These are phyloP conservation scores for Calycopis cecrops DNA, from an alignment of 1,140 invertebrate species.

Conservation along the genomic window DNA sequence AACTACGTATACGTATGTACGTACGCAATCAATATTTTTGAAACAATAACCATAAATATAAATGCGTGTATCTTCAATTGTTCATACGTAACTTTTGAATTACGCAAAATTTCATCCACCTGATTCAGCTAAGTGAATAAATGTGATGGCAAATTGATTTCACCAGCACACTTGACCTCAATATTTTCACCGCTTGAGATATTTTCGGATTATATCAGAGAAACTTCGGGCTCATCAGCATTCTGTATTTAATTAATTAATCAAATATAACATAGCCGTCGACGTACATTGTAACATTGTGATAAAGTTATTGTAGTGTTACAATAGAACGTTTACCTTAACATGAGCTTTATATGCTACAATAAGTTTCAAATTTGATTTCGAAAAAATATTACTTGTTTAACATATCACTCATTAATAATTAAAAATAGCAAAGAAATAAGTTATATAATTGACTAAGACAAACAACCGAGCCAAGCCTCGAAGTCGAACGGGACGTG, in stretches of 20 bases:
- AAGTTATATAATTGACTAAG: too few relatives aligned
- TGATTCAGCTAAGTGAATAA: conserved; percentile 10
- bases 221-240: not conserved
- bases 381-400: too few relatives aligned
- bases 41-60: too few relatives aligned
- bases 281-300: not conserved
- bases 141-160: conserved; percentile 11
- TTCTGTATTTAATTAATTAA: conserved; percentile 7
- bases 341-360: not conserved
- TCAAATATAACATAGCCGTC: not conserved
- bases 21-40: too few relatives aligned
- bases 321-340: not conserved
- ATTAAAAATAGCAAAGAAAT: too few relatives aligned
- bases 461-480: too few relatives aligned
- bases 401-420: too few relatives aligned
- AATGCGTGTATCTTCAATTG: not conserved
- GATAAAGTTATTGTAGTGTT: not conserved
- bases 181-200: conserved; percentile 8
- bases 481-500: too few relatives aligned
- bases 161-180: conserved; percentile 6
- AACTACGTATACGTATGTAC: too few relatives aligned
- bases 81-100: not conserved
- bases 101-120: conserved; percentile 5
- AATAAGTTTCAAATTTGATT: not conserved
- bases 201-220: conserved; percentile 4